phyloP scores from a whole-genome alignment of 2,113 vertebrate genomes.

The Serranochromis macrocephalus region DNA sequence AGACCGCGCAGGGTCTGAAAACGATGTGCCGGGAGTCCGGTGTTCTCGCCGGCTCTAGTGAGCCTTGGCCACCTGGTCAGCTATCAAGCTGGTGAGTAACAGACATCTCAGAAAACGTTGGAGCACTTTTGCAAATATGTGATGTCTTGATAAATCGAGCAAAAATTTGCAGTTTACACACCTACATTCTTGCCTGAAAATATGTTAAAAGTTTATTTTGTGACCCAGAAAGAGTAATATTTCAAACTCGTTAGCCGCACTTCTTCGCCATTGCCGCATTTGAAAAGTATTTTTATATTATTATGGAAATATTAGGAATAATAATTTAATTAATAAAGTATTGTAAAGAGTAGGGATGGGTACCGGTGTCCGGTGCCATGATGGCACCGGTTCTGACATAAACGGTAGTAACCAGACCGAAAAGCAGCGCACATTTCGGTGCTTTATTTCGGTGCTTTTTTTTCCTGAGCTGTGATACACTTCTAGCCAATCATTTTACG shows the following conservation, averaged over 20 bases:
- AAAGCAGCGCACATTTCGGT: no score
- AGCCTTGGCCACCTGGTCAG: neutral
- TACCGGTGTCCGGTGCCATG: no score
- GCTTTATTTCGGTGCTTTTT: no score
- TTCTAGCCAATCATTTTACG: no score
- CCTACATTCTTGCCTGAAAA: neutral
- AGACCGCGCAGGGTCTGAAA: neutral
- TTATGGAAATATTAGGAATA: neutral
- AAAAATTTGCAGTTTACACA: neutral
- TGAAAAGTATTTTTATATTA: neutral
- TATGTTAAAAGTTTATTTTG: neutral
- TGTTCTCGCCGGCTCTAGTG: neutral
- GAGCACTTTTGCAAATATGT: neutral
- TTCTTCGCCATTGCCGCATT: neutral
- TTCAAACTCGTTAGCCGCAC: neutral
- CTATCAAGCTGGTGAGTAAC: neutral
- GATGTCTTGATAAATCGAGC: neutral
- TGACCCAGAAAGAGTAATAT: neutral
- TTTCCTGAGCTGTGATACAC: no score
- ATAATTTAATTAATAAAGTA: rapidly evolving
- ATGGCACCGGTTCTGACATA: no score
- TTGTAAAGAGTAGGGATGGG: no score
- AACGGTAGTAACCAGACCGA: no score
- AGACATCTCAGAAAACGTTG: neutral
- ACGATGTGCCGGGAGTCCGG: neutral